Evolutionary conservation across 1,140 invertebrate species (phyloP), one percentile per base, ranked within the genome.

Genomic region (Drosophila elegans): DNA sequence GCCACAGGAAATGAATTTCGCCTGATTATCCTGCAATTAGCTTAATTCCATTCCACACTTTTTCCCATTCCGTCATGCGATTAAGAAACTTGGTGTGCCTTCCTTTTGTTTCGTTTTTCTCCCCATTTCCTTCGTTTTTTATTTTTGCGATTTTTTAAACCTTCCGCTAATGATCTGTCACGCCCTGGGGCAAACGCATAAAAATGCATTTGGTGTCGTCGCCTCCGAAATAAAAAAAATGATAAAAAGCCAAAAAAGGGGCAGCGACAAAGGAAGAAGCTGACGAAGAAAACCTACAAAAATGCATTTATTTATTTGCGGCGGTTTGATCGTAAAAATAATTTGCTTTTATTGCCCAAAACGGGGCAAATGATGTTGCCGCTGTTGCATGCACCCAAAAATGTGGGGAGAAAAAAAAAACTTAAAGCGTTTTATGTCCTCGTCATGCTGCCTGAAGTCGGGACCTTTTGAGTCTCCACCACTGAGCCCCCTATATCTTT

Each of bases 231-330:
- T 13, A 39, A 80, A 63, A 38, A 71, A 41, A 25, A 21, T 12
- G 25, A 21, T 38, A 53, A 41, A 71, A 75, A 25, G 4, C 36
- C 12, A 21, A 51, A 66, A 51, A 44, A 34, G 41, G 44, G 25
- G 46, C 13, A 36, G 21, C 13, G 3, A 29, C 13, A 34, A 13
- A 21, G 56, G 52, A 56, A 44, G 48, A 60, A 74, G 41, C 10
- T 25, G 27, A 10, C 36, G 12, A 41, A 36, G 41, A 51, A 52
- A 56, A 39, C 45, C 51, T 66, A 74, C 57, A 67, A 38, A 80
- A 75, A 72, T 79, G 79, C 85, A 79, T 86, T 88, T 88, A 88
- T 86, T 86, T 86, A 89, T 88, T 86, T 86, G 74, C 73, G 66
- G 71, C 72, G 54, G 79, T 66, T 77, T 76, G 79, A 88, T 88